Conservation (phyloP, 2,113 vertebrate genomes). For the Actenoides hombroni region DNA sequence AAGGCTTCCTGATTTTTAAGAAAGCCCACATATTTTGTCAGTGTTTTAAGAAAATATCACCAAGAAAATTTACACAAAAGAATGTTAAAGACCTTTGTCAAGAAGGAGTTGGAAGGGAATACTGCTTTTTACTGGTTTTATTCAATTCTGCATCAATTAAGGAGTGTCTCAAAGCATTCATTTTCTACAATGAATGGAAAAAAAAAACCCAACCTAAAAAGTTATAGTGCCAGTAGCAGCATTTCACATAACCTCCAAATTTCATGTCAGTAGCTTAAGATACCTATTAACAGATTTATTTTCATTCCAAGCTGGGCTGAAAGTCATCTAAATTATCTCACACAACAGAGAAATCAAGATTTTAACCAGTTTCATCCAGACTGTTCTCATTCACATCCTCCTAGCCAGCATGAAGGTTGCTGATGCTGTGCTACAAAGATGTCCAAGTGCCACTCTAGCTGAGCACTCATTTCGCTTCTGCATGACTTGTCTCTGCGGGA, state of each 20-base stretch:
- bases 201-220: background rate
- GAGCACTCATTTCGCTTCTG: background rate
- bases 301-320: background rate
- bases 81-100: background rate
- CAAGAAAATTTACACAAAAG: background rate
- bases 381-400: background rate
- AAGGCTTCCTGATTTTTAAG: background rate
- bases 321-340: background rate
- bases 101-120: background rate
- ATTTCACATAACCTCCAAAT: background rate
- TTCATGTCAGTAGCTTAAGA: background rate
- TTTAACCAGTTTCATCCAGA: background rate
- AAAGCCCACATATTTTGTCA: fast-evolving
- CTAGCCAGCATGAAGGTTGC: background rate
- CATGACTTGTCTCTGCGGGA: background rate
- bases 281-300: background rate
- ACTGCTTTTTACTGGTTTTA: background rate
- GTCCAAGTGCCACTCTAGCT: background rate
- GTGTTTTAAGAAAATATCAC: background rate
- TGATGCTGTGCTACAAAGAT: background rate
- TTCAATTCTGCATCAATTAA: background rate
- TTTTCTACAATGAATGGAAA: background rate
- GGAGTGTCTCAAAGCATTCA: background rate
- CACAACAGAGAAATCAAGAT: background rate
- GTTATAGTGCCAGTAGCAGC: background rate